These are phyloP conservation scores for Arizona elegans DNA, from an alignment of 2,113 vertebrate species.

Conservation along the genomic window DNA sequence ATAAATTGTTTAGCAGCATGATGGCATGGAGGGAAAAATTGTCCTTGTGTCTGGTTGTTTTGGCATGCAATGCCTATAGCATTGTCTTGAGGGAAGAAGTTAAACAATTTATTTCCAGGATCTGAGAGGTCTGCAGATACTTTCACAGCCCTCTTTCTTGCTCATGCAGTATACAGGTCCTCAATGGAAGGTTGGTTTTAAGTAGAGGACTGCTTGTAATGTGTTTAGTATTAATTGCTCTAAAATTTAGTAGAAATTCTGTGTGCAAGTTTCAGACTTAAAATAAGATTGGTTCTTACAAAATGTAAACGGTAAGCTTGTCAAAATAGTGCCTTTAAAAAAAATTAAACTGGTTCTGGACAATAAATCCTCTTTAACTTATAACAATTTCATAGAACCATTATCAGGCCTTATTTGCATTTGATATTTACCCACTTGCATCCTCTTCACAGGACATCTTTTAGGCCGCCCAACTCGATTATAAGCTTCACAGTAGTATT, in stretches of 20 bases:
- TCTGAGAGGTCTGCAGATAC: not conserved
- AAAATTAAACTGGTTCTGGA: not conserved
- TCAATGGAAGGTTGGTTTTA: not conserved
- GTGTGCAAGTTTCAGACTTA: not conserved
- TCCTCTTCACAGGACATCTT: constrained; percentile 79
- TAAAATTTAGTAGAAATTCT: constrained; percentile 9
- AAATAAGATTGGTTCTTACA: not conserved
- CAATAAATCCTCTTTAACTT: not conserved
- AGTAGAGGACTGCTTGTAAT: not conserved
- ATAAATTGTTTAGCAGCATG: not conserved
- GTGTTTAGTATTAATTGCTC: not conserved
- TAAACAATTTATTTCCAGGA: not conserved
- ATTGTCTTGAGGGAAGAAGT: not conserved
- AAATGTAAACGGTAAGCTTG: not conserved
- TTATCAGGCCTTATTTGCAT: constrained; percentile 10
- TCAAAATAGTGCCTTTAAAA: not conserved
- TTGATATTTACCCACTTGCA: constrained; percentile 80
- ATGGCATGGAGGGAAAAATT: not conserved
- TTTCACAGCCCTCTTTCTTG: not conserved
- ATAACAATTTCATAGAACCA: constrained; percentile 7
- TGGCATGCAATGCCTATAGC: not conserved
- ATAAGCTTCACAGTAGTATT: constrained; percentile 88
- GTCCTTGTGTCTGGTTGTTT: not conserved
- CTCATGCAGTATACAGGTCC: not conserved
- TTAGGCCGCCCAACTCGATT: constrained; percentile 81